A percentile compares a stretch with the other conserved stretches of the same genome.
Evolutionary conservation across 1,140 invertebrate genomes (phyloP).

Genomic region (Trachymyrmex cornetzi): DNA sequence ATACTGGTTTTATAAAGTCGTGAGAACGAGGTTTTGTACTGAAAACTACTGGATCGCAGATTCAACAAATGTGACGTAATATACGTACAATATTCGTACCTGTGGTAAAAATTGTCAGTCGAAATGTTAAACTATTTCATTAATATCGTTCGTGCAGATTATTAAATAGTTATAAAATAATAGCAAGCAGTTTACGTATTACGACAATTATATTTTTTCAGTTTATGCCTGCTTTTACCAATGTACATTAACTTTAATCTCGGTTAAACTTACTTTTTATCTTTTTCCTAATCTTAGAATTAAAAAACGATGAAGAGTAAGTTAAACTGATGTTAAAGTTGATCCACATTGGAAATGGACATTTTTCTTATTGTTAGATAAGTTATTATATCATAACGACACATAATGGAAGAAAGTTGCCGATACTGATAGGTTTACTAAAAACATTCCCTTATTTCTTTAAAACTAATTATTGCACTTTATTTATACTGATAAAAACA

Average conservation of each 20-base stretch:
- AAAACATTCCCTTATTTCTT: too few relatives aligned
- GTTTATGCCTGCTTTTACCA: background rate
- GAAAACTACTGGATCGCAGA: background rate
- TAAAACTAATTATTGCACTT: too few relatives aligned
- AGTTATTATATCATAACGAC: background rate
- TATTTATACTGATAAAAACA: too few relatives aligned
- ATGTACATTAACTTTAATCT: too few relatives aligned
- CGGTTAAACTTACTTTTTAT: too few relatives aligned
- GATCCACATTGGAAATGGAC: too few relatives aligned
- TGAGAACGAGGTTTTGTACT: background rate
- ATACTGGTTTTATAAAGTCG: background rate
- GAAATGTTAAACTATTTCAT: background rate
- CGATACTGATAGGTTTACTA: too few relatives aligned
- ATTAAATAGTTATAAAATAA: background rate
- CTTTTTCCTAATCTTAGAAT: too few relatives aligned
- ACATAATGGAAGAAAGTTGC: too few relatives aligned
- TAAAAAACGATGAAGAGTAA: too few relatives aligned
- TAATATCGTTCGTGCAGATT: background rate
- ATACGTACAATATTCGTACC: background rate
- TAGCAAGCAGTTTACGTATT: background rate
- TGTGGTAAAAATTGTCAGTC: background rate
- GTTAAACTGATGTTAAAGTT: too few relatives aligned
- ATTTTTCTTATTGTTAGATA: background rate
- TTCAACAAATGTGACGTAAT: background rate
- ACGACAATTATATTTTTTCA: background rate